These are phyloP conservation scores for Salarias fasciatus DNA, from an alignment of 2,797 vertebrate species.

Conservation along the genomic window DNA sequence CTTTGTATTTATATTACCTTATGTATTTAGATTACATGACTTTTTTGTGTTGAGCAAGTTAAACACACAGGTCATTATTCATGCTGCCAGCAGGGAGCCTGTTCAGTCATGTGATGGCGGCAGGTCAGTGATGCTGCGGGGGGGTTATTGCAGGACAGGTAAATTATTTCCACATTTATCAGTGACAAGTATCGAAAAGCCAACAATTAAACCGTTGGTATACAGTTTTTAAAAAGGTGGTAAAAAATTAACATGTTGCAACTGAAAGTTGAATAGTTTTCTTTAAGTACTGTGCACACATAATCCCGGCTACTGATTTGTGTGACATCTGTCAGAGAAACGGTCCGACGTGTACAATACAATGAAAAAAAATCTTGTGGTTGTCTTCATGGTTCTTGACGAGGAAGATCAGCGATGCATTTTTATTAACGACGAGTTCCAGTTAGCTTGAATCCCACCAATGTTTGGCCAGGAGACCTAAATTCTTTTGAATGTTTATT, in stretches of 20 bases:
- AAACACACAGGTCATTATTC: conserved; percentile 83
- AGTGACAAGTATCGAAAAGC: conserved; percentile 23
- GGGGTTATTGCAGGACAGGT: conserved; percentile 73
- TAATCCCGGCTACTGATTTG: too few species aligned
- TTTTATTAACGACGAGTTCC: too few species aligned
- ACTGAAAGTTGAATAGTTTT: too few species aligned
- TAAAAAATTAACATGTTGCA: too few species aligned
- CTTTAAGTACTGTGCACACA: too few species aligned
- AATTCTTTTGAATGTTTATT: conserved; percentile 2
- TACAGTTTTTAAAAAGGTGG: neutral
- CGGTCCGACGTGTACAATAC: too few species aligned
- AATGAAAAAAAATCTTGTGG: too few species aligned
- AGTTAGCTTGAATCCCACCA: conserved; percentile 46
- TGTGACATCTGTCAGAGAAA: too few species aligned
- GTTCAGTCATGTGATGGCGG: conserved; percentile 57
- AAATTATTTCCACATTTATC: conserved; percentile 20
- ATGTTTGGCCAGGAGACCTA: conserved; percentile 24
- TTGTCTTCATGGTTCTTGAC: too few species aligned
- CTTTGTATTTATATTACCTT: conserved; percentile 85
- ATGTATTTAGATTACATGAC: conserved; percentile 87
- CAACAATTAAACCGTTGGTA: neutral
- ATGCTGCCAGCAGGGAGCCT: conserved; percentile 70
- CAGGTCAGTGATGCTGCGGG: conserved; percentile 56
- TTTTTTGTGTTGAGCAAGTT: conserved; percentile 83
- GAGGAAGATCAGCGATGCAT: too few species aligned